These are phyloP conservation scores for Mustela nigripes DNA, from an alignment of 2,113 vertebrate species.

Conservation along the genomic window DNA sequence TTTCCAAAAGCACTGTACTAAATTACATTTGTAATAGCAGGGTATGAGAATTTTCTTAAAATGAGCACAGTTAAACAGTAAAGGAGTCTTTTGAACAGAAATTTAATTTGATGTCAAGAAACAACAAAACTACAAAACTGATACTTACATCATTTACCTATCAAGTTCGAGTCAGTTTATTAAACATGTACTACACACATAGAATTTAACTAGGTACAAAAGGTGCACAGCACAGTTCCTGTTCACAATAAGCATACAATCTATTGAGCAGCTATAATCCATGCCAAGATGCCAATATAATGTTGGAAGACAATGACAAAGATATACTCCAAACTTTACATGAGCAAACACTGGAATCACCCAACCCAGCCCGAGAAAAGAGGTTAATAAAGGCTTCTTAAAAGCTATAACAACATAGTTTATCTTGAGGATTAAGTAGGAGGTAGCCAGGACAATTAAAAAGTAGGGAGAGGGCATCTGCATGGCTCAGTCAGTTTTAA, in stretches of 20 bases:
- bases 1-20: conserved; percentile 73
- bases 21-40: conserved; percentile 72
- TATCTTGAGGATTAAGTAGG: neutral
- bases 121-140: neutral
- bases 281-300: neutral
- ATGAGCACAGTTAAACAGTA: conserved; percentile 43
- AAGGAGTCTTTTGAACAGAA: neutral
- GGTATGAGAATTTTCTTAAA: conserved; percentile 63
- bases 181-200: neutral
- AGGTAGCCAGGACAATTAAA: neutral
- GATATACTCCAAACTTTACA: neutral
- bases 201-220: neutral
- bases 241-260: neutral
- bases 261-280: neutral
- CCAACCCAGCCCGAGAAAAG: neutral
- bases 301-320: neutral
- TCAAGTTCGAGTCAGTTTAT: neutral
- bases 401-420: neutral
- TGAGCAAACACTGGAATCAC: neutral
- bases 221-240: neutral
- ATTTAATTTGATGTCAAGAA: conserved; percentile 60
- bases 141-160: neutral
- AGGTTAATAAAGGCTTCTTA: neutral
- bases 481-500: neutral
- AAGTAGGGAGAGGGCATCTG: neutral